These are phyloP conservation scores for Coptodon rendalli DNA, from an alignment of 2,113 vertebrate genomes.

Conservation along the genomic window DNA sequence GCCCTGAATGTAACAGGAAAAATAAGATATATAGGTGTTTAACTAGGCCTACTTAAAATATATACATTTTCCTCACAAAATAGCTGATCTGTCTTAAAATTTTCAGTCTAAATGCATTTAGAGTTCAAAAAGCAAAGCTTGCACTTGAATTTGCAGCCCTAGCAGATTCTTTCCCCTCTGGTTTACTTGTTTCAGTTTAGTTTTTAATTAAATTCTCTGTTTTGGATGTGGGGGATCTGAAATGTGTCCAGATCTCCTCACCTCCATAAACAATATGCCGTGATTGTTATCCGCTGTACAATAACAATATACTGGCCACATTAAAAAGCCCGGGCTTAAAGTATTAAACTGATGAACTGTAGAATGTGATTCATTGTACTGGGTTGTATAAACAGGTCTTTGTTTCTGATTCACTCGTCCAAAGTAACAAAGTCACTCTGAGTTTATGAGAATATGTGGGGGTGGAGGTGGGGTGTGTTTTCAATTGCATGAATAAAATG, in stretches of 20 bases:
- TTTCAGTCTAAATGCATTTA: background rate
- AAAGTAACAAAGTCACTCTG: background rate
- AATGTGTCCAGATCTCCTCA: background rate
- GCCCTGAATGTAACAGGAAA: background rate
- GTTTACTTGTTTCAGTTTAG: background rate
- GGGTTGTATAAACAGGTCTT: background rate
- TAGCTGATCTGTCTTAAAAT: background rate
- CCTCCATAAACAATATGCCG: background rate
- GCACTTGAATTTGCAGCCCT: background rate
- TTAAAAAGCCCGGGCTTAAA: background rate
- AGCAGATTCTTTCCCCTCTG: background rate
- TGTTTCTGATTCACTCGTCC: rapidly evolving
- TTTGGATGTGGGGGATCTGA: background rate
- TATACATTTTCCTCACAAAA: background rate
- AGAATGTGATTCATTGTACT: background rate
- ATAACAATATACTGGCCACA: background rate
- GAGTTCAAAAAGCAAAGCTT: background rate
- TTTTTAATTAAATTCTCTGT: background rate
- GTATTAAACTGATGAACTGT: background rate
- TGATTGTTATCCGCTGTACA: background rate
- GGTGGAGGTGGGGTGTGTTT: background rate
- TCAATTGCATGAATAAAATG: background rate
- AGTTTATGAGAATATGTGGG: background rate
- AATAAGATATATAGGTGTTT: background rate
- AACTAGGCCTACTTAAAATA: background rate